Evolutionary conservation across 2,888 invertebrate genomes (phyloP).

Genomic region (Papilio gigon): DNA sequence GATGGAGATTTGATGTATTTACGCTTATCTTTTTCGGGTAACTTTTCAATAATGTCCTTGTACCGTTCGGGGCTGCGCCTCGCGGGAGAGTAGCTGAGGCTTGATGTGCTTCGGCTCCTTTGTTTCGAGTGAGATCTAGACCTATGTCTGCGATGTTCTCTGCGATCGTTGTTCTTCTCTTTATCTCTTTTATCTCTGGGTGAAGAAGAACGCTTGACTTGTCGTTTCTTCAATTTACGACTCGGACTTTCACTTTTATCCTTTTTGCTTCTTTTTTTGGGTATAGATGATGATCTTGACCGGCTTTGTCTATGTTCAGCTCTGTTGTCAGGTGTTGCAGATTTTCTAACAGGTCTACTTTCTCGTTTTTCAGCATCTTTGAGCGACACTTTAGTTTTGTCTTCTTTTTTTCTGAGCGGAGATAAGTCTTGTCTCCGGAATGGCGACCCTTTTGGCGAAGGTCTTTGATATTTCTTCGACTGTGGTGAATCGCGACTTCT

Average conservation of each 20-base stretch:
- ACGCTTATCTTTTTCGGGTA: constrained; percentile 81
- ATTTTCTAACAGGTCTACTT: constrained; percentile 55
- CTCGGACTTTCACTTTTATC: constrained; percentile 57
- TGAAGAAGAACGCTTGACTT: constrained; percentile 54
- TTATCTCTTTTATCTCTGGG: constrained; percentile 49
- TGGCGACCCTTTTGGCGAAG: constrained; percentile 19
- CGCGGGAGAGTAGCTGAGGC: constrained; percentile 87
- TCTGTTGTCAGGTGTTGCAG: constrained; percentile 56
- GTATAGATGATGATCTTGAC: constrained; percentile 61
- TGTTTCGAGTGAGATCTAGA: constrained; percentile 60
- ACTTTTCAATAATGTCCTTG: constrained; percentile 83
- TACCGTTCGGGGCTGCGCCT: constrained; percentile 86
- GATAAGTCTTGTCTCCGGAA: background rate
- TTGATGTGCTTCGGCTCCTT: constrained; percentile 79
- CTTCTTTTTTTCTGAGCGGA: constrained; percentile 51
- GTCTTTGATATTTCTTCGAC: constrained; percentile 7
- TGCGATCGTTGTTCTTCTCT: constrained; percentile 51
- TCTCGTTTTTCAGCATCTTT: constrained; percentile 57
- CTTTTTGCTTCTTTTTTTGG: constrained; percentile 56
- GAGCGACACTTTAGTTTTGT: constrained; percentile 56
- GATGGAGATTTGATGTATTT: constrained; percentile 77
- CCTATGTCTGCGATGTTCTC: constrained; percentile 54
- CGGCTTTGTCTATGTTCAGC: constrained; percentile 49
- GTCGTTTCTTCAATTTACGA: constrained; percentile 56
- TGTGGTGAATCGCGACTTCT: constrained; percentile 20